Conservation (phyloP, 2,113 vertebrate genomes). For the Capreolus pygargus region DNA sequence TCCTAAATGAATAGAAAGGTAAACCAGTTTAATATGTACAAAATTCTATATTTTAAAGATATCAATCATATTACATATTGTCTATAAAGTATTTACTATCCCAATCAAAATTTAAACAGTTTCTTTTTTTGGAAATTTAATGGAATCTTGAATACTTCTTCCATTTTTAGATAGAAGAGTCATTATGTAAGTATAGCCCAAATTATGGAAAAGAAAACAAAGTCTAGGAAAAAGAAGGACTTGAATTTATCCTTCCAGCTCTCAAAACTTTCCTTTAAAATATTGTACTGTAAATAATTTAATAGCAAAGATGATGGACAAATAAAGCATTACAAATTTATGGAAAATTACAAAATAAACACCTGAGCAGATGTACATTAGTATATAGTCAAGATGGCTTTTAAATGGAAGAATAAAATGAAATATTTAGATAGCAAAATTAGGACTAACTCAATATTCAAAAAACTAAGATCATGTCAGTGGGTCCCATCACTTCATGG, state of each 20-base stretch:
- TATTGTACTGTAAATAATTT: neutral
- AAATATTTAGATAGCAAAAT: neutral
- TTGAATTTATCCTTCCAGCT: neutral
- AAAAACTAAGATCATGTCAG: neutral
- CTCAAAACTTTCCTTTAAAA: neutral
- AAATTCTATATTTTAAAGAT: neutral
- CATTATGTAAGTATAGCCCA: neutral
- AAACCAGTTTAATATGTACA: neutral
- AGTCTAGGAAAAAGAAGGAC: neutral
- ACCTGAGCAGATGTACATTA: neutral
- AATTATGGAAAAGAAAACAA: neutral
- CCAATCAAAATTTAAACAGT: neutral
- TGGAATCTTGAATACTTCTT: neutral
- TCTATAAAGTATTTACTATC: neutral
- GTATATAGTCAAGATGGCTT: neutral
- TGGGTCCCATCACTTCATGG: neutral
- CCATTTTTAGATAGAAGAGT: neutral
- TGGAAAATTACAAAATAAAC: neutral
- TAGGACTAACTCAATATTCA: neutral
- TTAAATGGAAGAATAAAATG: neutral
- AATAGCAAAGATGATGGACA: neutral
- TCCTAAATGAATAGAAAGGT: neutral
- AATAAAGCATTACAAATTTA: neutral
- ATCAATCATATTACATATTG: neutral
- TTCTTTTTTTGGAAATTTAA: neutral